Evolutionary conservation across 92 coral and sea anemone genomes (phyloP).

Genomic region (Meandrina meandrites): DNA sequence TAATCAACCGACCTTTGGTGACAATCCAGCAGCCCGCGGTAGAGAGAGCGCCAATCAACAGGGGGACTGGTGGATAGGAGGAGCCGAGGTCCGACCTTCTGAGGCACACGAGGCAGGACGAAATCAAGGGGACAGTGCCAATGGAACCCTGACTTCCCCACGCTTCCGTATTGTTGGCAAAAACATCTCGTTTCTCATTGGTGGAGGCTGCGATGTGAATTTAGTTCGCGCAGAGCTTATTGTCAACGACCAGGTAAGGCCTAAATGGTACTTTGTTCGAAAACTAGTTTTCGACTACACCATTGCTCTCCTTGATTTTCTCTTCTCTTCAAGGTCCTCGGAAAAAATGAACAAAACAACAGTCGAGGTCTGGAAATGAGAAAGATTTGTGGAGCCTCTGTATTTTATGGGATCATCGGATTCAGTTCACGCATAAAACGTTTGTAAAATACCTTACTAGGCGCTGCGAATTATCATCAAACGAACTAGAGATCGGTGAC

Average conservation of each 20-base stretch:
- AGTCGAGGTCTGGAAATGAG: background rate
- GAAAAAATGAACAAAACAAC: background rate
- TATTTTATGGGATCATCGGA: background rate
- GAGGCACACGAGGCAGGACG: conserved; percentile 35
- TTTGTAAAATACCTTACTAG: too few relatives aligned
- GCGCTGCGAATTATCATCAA: too few relatives aligned
- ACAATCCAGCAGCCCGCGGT: conserved; percentile 52
- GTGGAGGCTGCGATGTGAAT: conserved; percentile 15
- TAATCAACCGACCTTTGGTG: conserved; percentile 64
- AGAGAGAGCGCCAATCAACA: conserved; percentile 51
- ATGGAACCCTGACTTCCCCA: conserved; percentile 73
- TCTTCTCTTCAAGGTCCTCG: background rate
- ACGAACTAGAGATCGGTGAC: too few relatives aligned
- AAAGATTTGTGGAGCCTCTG: background rate
- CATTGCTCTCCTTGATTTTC: background rate
- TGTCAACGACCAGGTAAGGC: conserved; percentile 28
- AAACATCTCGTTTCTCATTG: conserved; percentile 41
- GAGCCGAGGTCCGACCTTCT: conserved; percentile 53
- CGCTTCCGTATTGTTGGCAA: conserved; percentile 44
- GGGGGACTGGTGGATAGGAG: conserved; percentile 80
- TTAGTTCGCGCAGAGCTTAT: conserved; percentile 54
- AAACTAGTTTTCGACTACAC: too few relatives aligned
- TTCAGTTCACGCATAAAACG: too few relatives aligned
- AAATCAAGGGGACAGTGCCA: conserved; percentile 49
- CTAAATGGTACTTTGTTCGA: background rate